A percentile compares a stretch with the other conserved stretches of the same genome.
Evolutionary conservation across 2,888 invertebrate species (phyloP).

Genomic region (Calliopum simillimum): DNA sequence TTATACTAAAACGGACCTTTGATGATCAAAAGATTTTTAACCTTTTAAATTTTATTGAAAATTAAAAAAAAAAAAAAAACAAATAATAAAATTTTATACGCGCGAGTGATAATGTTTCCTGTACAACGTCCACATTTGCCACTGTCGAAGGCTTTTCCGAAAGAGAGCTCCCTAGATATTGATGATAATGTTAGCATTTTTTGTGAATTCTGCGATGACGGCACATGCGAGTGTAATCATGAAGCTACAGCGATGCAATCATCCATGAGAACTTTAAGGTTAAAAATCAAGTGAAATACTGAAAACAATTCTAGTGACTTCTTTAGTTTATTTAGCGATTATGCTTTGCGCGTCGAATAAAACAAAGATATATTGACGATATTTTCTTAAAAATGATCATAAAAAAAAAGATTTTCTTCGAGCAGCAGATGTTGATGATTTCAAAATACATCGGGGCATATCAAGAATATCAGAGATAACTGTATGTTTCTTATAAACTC

Average conservation of each 20-base stretch:
- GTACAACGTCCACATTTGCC: slow-evolving; percentile 42
- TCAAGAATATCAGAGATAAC: no score
- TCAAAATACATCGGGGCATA: no score
- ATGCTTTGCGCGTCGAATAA: no score
- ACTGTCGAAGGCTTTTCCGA: slow-evolving; percentile 32
- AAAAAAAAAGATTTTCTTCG: no score
- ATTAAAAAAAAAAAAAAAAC: no score
- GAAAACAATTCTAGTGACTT: no score
- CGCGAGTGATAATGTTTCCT: slow-evolving; percentile 48
- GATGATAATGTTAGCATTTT: slow-evolving; percentile 24
- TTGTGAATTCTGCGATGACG: slow-evolving; percentile 17
- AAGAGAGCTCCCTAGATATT: slow-evolving; percentile 11
- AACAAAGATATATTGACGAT: no score
- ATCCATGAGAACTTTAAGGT: slow-evolving; percentile 53
- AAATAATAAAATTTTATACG: not conserved
- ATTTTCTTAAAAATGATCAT: no score
- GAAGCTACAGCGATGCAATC: slow-evolving; percentile 42
- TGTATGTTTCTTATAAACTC: no score
- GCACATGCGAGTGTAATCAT: slow-evolving; percentile 18
- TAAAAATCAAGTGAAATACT: not conserved
- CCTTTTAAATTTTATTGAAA: not conserved
- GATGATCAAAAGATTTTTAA: not conserved
- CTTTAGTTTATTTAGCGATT: no score
- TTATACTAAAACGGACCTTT: not conserved
- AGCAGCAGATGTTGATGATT: no score